Percentiles rank a stretch among this genome's conserved stretches.
phyloP scores from a whole-genome alignment of 2,888 invertebrate genomes.

The Oscheius myriophilus region DNA sequence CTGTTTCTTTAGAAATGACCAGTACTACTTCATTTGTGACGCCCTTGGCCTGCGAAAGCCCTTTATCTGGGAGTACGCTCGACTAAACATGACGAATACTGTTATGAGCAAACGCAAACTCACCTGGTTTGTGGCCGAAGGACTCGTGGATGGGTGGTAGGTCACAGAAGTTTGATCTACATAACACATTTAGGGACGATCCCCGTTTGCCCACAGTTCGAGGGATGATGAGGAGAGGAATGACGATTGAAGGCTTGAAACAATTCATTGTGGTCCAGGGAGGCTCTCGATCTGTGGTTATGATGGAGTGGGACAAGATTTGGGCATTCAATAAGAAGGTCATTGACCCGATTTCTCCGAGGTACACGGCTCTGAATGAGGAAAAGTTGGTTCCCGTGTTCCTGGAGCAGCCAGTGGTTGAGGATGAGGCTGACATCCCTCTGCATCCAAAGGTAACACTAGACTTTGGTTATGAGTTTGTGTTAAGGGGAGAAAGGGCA shows the following conservation, averaged over 20 bases:
- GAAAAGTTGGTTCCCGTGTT: slow-evolving; percentile 77
- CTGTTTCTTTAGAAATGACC: slow-evolving; percentile 79
- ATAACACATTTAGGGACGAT: slow-evolving; percentile 23
- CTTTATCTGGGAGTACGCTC: slow-evolving; percentile 91
- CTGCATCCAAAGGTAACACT: slow-evolving; percentile 52
- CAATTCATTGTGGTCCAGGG: slow-evolving; percentile 97
- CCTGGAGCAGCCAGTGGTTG: slow-evolving; percentile 75
- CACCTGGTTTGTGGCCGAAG: slow-evolving; percentile 95
- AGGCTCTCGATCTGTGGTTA: slow-evolving; percentile 93
- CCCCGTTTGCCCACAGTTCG: slow-evolving; percentile 87
- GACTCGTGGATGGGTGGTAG: slow-evolving; percentile 92
- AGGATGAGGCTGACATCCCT: slow-evolving; percentile 37
- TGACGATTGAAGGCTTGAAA: slow-evolving; percentile 94
- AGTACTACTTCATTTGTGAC: slow-evolving; percentile 92
- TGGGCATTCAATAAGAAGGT: slow-evolving; percentile 99
- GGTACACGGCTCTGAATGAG: slow-evolving; percentile 56
- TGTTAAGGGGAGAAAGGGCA: no score
- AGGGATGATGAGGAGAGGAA: slow-evolving; percentile 92
- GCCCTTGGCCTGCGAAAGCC: slow-evolving; percentile 87
- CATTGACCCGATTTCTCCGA: slow-evolving; percentile 92
- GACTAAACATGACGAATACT: slow-evolving; percentile 96
- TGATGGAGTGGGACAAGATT: slow-evolving; percentile 99
- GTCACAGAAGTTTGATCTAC: slow-evolving; percentile 3
- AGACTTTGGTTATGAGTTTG: background rate
- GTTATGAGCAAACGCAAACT: slow-evolving; percentile 95